Conservation (phyloP, 2,888 invertebrate species). For the Noctua fimbriata region DNA sequence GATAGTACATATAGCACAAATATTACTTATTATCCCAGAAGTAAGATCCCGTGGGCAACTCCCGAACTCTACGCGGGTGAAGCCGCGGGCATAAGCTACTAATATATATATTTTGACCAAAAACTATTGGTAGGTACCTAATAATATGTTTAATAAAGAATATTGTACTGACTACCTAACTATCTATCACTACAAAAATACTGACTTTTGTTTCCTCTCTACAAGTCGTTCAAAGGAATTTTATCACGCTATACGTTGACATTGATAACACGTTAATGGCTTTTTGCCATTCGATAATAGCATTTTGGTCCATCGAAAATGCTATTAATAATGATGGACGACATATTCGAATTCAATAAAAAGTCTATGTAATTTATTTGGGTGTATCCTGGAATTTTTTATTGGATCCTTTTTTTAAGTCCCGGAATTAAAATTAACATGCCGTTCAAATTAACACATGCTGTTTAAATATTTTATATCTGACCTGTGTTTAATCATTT, state of each 20-base stretch:
- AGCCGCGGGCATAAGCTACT: too few relatives aligned
- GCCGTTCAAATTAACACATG: too few relatives aligned
- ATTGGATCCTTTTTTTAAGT: neutral
- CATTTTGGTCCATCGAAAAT: neutral
- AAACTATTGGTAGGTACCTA: neutral
- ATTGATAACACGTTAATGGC: conserved; percentile 16
- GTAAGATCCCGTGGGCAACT: too few relatives aligned
- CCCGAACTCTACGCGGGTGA: too few relatives aligned
- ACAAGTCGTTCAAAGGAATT: neutral
- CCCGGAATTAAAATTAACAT: neutral
- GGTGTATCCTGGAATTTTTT: conserved; percentile 4
- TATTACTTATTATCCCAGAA: too few relatives aligned
- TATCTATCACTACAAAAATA: neutral
- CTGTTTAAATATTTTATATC: neutral
- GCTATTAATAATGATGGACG: conserved; percentile 2
- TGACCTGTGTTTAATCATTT: neutral
- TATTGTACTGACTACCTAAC: too few relatives aligned
- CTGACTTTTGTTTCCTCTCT: neutral
- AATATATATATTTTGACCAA: neutral
- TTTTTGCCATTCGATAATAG: conserved; percentile 12
- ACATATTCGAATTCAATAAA: conserved; percentile 21
- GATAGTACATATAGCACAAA: too few relatives aligned
- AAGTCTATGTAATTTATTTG: neutral
- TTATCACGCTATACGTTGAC: neutral
- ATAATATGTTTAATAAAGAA: too few relatives aligned